Evolutionary conservation across 2,888 invertebrate species (phyloP).

Genomic region (Hetaerina titia): DNA sequence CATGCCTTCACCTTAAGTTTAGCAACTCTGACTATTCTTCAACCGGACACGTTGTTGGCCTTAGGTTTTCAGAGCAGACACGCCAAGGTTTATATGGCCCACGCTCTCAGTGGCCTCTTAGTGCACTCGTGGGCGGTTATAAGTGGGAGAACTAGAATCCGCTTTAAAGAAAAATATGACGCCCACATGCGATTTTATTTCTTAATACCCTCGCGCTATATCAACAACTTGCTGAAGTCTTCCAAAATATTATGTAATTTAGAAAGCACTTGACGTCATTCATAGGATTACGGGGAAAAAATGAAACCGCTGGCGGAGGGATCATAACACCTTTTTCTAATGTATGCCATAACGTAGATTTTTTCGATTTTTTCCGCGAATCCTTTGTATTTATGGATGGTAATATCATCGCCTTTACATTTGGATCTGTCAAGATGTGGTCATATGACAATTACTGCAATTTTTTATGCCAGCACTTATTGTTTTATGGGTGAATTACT

Average conservation of each 20-base stretch:
- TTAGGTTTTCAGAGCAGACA: not conserved
- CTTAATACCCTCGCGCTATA: constrained; percentile 4
- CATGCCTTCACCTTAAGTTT: not conserved
- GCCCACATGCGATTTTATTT: constrained; percentile 39
- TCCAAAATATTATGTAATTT: not conserved
- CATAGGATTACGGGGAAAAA: constrained; percentile 6
- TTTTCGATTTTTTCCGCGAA: not conserved
- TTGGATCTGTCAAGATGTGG: not conserved
- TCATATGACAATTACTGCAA: not conserved
- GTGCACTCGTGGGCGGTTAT: constrained; percentile 10
- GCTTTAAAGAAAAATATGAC: constrained; percentile 27
- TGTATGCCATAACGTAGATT: not conserved
- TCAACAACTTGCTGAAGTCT: constrained; percentile 19
- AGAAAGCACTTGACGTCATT: not conserved
- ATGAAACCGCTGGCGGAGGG: not conserved
- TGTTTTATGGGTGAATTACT: no score
- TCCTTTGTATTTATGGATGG: not conserved
- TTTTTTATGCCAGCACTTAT: no score
- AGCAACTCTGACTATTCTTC: constrained; percentile 9
- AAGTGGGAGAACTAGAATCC: constrained; percentile 62
- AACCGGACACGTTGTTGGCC: constrained; percentile 20
- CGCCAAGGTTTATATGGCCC: constrained; percentile 31
- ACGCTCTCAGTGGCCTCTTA: not conserved
- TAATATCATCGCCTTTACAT: not conserved
- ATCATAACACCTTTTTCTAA: not conserved